Evolutionary conservation across 2,113 vertebrate species (phyloP).

Genomic region (Beaufortia kweichowensis): DNA sequence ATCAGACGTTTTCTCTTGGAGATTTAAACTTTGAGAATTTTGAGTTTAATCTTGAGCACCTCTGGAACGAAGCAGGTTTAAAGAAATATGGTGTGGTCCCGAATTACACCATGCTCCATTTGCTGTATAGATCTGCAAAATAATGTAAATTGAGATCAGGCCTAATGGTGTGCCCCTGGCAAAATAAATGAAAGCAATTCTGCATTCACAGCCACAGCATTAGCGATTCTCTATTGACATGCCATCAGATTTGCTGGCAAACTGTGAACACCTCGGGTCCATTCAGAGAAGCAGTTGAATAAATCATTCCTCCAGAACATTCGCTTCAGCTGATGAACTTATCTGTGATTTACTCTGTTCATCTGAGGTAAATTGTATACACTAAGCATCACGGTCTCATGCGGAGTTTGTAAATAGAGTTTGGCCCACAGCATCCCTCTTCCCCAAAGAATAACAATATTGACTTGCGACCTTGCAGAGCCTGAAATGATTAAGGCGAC

Average conservation of each 20-base stretch:
- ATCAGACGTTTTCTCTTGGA: background rate
- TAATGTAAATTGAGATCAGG: background rate
- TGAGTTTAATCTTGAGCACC: too few relatives aligned
- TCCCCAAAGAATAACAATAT: constrained; percentile 15
- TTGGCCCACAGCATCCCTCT: background rate
- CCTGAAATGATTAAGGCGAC: background rate
- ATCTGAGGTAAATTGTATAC: background rate
- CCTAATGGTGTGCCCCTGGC: background rate
- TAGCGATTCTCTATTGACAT: background rate
- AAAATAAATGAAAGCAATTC: background rate
- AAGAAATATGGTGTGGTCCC: background rate
- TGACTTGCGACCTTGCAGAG: constrained; percentile 7
- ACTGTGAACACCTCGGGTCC: background rate
- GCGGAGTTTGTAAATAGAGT: constrained; percentile 25
- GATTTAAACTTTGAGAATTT: background rate
- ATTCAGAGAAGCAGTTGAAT: background rate
- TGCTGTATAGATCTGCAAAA: background rate
- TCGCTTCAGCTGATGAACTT: constrained; percentile 11
- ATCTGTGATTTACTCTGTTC: constrained; percentile 20
- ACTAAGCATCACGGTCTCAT: background rate
- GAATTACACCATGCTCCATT: background rate
- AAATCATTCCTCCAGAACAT: constrained; percentile 10
- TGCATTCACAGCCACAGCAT: background rate
- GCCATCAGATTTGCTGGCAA: background rate
- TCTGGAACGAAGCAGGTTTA: background rate